Base-by-base conservation (phyloP, 2,797 vertebrate genomes). In the Odontamblyopus rebecca region DNA sequence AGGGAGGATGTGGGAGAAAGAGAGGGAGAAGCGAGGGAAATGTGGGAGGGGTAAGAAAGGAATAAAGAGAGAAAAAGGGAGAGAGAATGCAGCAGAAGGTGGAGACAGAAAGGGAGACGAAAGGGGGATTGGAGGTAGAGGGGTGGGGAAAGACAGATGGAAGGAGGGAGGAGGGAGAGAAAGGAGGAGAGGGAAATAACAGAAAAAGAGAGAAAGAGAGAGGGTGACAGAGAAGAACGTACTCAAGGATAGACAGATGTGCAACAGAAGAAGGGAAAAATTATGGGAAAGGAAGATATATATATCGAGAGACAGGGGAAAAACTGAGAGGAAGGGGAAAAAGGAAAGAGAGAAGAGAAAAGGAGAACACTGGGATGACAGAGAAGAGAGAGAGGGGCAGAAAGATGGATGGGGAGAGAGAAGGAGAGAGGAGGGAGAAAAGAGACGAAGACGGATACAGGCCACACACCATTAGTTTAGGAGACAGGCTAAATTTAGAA, bases 401-500 rank as follows among this genome's bases (percentile, higher is more conserved):
- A 50, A 6, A 50, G 48, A 38, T 18, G 48, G 16, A 50, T 50
- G 16, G 16, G 48, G 48, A 50, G 48, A 18, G 12, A 50, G 12
- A 13, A 16, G 15, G 35, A 16, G 13, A 18, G 15, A 18, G 48
- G 13, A 15, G 9, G 44, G 1, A 48, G 44, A 12, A 18, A 18
- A 48, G 12, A 48, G 51, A 18, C 6, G 8, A 18, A 53, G 51
- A 53, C 16, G n/a, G 19, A n/a, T 6, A 2, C 51, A 53, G 71
- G 59, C 74, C 68, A 73, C 76, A 70, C 76, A 70, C 68, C 82
- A 77, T 81, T 82, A 78, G 79, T 85, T 86, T 88, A 67, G 77
- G 30, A 79, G 69, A 64, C 29, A 32, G 72, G 72, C 82, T 89
- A 90, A 82, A 85, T 90, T 88, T 85, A 89, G 88, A 79, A 67